These are phyloP conservation scores for Pelecanoides urinatrix DNA, from an alignment of 2,113 vertebrate genomes.

Conservation along the genomic window DNA sequence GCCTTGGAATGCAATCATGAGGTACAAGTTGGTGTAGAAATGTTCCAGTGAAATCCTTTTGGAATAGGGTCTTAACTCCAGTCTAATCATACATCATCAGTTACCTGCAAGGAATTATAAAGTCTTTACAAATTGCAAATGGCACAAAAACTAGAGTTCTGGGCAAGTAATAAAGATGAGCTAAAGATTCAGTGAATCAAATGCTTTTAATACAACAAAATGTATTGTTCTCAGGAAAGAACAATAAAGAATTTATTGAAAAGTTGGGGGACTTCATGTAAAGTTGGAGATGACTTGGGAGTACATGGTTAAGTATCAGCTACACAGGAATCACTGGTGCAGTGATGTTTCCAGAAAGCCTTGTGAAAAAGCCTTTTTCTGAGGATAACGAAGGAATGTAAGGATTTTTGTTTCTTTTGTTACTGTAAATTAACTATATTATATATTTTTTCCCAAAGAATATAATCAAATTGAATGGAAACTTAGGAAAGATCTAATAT, in stretches of 20 bases:
- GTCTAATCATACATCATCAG: not conserved
- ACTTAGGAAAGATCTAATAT: not conserved
- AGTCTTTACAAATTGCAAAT: not conserved
- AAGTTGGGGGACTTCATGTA: not conserved
- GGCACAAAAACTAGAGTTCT: not conserved
- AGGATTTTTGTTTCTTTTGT: not conserved
- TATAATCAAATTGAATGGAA: not conserved
- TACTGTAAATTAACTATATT: not conserved
- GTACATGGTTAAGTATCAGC: not conserved
- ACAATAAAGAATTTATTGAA: not conserved
- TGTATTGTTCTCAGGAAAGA: not conserved
- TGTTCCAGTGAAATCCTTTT: not conserved
- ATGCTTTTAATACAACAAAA: not conserved
- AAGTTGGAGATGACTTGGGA: not conserved
- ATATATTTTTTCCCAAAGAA: not conserved
- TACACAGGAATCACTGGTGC: not conserved
- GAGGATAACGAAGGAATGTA: not conserved
- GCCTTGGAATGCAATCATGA: not conserved
- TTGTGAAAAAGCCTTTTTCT: not conserved
- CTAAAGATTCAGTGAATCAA: not conserved
- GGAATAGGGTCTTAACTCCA: not conserved
- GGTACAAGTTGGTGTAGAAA: not conserved
- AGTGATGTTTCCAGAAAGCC: not conserved
- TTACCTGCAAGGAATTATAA: not conserved
- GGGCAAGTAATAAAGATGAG: not conserved